phyloP scores from a whole-genome alignment of 2,797 vertebrate species.

The Acropternis orthonyx region DNA sequence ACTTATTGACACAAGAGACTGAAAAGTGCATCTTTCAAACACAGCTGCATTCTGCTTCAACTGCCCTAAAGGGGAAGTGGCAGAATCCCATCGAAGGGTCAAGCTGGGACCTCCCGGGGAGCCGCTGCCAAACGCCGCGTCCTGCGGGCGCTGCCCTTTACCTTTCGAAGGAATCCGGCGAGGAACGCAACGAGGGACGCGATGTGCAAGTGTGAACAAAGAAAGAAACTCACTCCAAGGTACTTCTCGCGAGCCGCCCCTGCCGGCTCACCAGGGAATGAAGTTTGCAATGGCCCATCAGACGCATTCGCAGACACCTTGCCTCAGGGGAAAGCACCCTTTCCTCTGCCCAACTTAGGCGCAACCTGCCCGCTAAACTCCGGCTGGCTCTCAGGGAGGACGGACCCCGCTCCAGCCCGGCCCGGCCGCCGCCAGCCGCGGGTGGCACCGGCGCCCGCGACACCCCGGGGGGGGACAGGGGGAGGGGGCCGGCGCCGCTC shows the following conservation, averaged over 20 bases:
- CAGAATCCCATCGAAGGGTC: neutral
- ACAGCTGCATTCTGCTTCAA: neutral
- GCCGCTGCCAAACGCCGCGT: neutral
- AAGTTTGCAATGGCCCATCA: neutral
- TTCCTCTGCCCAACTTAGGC: neutral
- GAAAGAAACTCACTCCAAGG: neutral
- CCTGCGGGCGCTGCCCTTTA: neutral
- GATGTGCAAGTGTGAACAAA: slow-evolving; percentile 1
- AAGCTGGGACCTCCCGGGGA: neutral
- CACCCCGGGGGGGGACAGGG: neutral
- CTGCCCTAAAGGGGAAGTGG: neutral
- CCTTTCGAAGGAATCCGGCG: neutral
- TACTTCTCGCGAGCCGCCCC: neutral
- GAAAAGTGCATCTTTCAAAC: neutral
- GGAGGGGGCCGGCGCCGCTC: neutral
- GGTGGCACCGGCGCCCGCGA: neutral
- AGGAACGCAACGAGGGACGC: neutral
- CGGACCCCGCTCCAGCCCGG: neutral
- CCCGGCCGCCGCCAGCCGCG: neutral
- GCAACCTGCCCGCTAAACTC: neutral
- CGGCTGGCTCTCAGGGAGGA: neutral
- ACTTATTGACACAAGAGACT: neutral
- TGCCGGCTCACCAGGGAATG: neutral
- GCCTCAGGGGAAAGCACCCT: neutral
- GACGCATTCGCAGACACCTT: neutral